A percentile compares a stretch with the other conserved stretches of the same genome.
Evolutionary conservation across 2,113 vertebrate genomes (phyloP).

Genomic region (Pyxicephalus adspersus): DNA sequence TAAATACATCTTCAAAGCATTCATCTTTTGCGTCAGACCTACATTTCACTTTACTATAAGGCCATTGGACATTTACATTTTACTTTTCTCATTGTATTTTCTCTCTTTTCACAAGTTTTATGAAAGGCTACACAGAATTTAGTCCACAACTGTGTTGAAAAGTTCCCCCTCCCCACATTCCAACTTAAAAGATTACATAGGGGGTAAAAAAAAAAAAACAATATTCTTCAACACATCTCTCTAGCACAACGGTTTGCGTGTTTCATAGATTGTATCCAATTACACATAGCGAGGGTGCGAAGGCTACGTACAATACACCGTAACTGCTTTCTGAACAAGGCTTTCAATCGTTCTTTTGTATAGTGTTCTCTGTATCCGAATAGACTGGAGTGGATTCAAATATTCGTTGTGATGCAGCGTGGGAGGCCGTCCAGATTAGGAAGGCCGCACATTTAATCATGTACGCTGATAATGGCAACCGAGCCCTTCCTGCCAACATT

Average conservation of each 20-base stretch:
- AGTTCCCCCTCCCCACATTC: background rate
- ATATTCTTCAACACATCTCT: background rate
- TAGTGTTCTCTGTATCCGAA: background rate
- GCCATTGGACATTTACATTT: too few species aligned
- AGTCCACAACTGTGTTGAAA: background rate
- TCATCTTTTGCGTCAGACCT: too few species aligned
- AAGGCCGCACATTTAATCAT: constrained; percentile 14
- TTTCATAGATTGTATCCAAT: constrained; percentile 28
- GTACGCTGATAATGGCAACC: background rate
- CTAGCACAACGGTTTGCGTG: background rate
- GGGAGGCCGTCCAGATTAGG: background rate
- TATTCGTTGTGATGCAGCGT: background rate
- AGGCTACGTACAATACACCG: background rate
- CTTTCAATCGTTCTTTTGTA: background rate
- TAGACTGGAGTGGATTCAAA: background rate
- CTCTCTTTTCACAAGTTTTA: background rate
- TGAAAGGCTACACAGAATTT: background rate
- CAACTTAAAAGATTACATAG: background rate
- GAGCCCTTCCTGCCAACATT: background rate
- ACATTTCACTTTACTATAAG: too few species aligned
- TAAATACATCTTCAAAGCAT: too few species aligned
- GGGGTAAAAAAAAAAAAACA: background rate
- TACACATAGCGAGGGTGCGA: background rate
- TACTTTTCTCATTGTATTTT: background rate
- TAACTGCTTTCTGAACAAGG: background rate